Conservation (phyloP, 1,140 invertebrate genomes). For the Sinella curviseta region DNA sequence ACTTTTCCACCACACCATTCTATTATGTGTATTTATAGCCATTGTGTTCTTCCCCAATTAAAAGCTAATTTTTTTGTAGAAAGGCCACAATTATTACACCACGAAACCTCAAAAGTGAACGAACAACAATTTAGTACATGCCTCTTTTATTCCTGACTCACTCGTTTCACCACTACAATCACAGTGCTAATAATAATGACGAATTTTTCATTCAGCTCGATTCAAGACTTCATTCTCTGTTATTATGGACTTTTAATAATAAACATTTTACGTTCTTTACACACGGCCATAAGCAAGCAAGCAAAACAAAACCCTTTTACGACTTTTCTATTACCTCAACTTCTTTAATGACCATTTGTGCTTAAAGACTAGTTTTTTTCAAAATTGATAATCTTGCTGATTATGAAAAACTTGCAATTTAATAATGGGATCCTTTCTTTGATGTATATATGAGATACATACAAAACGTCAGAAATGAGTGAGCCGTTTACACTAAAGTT, state of each 20-base stretch:
- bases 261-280: no score
- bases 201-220: no score
- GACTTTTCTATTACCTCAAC: slow-evolving; percentile 8
- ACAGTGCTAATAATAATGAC: not conserved
- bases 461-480: no score
- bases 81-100: slow-evolving; percentile 7
- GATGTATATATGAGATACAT: not conserved
- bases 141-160: not conserved
- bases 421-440: slow-evolving; percentile 2
- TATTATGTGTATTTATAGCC: no score
- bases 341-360: slow-evolving; percentile 7
- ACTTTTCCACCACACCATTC: no score
- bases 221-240: no score
- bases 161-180: not conserved
- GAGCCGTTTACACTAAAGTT: no score
- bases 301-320: not conserved
- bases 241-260: no score
- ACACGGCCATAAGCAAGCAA: no score
- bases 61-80: slow-evolving; percentile 13
- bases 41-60: not conserved
- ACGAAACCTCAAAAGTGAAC: no score
- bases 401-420: slow-evolving; percentile 13
- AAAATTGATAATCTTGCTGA: slow-evolving; percentile 12
- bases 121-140: not conserved
- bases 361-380: not conserved